These are phyloP conservation scores for Microctenopoma stevenorrisi DNA, from an alignment of 2,797 vertebrate species.

Conservation along the genomic window DNA sequence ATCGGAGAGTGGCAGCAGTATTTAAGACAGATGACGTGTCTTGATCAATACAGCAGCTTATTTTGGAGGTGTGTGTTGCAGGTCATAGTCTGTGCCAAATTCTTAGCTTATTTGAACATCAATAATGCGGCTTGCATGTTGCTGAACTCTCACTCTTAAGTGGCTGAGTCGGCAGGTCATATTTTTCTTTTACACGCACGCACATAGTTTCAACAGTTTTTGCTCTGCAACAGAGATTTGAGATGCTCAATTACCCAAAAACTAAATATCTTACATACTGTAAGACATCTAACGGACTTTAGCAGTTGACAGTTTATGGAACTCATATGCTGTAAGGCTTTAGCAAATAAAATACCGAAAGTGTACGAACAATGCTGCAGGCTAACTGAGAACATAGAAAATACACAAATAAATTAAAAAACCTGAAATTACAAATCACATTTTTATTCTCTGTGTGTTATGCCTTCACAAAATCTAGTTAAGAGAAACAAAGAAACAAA, in stretches of 20 bases:
- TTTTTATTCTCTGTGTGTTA: not conserved
- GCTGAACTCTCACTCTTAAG: constrained; percentile 53
- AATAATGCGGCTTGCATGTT: constrained; percentile 60
- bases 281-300: not conserved
- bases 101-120: constrained; percentile 10
- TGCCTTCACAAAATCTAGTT: not conserved
- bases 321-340: constrained; percentile 13
- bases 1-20: not conserved
- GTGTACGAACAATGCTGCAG: constrained; percentile 34
- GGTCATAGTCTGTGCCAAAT: constrained; percentile 12
- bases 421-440: no score
- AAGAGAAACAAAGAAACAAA: constrained; percentile 57
- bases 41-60: not conserved
- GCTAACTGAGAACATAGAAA: not conserved
- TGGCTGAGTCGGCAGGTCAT: constrained; percentile 49
- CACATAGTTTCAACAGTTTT: constrained; percentile 1
- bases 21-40: not conserved
- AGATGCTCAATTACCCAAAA: not conserved
- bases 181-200: constrained; percentile 1
- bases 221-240: not conserved
- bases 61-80: constrained; percentile 5
- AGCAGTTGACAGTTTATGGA: not conserved
- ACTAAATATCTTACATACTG: not conserved
- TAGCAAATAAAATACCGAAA: constrained; percentile 19
- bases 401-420: no score